Percentiles rank a stretch among this genome's conserved stretches.
phyloP scores from a whole-genome alignment of 2,113 vertebrate genomes.

The Heterochromis multidens region DNA sequence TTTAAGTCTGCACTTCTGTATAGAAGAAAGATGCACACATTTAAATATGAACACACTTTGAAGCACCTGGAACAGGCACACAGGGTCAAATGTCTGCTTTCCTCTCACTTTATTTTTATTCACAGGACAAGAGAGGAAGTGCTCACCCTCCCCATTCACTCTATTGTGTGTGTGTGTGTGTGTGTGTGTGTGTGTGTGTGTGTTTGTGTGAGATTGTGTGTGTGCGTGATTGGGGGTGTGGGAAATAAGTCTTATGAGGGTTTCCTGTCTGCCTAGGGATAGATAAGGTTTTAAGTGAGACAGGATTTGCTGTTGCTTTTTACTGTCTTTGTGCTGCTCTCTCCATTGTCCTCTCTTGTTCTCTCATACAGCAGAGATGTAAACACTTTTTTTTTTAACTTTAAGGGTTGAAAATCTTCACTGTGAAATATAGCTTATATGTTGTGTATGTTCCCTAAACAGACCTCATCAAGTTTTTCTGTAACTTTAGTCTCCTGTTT shows the following conservation, averaged over 20 bases:
- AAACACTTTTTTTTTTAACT: not conserved
- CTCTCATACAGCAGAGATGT: not conserved
- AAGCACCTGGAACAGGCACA: not conserved
- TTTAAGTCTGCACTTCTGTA: not conserved
- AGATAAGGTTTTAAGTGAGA: not conserved
- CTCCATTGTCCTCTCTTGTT: not conserved
- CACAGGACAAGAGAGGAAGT: not conserved
- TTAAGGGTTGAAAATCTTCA: not conserved
- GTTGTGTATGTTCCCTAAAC: not conserved
- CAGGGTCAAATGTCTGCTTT: not conserved
- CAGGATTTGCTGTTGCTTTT: slow-evolving; percentile 1
- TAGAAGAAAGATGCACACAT: not conserved
- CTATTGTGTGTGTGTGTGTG: not conserved
- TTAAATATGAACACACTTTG: not conserved
- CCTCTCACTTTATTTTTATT: not conserved
- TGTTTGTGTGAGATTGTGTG: not conserved
- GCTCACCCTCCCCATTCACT: not conserved
- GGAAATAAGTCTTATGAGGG: slow-evolving; percentile 40
- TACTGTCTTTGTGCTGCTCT: not conserved
- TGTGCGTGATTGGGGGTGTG: not conserved
- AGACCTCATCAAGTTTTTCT: not conserved
- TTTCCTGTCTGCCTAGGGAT: slow-evolving; percentile 32
- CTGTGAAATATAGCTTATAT: not conserved
- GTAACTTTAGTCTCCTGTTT: not conserved
- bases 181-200: not conserved